Base-by-base conservation (phyloP, 1,140 invertebrate species). In the Caenorhabditis tropicalis region DNA sequence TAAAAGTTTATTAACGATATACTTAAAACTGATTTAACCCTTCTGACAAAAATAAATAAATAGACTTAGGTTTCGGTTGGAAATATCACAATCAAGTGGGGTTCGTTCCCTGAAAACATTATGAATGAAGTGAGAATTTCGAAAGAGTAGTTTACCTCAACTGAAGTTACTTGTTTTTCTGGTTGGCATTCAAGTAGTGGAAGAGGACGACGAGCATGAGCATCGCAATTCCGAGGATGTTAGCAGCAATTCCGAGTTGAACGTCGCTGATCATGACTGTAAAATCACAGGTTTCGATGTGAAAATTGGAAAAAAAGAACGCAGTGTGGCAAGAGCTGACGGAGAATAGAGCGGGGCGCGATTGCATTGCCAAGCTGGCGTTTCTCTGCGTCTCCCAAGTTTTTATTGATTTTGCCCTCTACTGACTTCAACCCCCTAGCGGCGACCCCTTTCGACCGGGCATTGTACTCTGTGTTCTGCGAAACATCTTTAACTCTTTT, bases 201-300 rank as follows among this genome's bases (percentile, higher is more conserved):
- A 88, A 91, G 74, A 91, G 79, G 80, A 91, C 88, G 43, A 91
- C 90, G 16, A 91, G 86, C 79, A 91, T 85, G 79, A 91, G 91
- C 49, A 91, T 91, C n/a, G 87, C 86, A 29, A 91, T 89, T 49
- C 90, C 90, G 46, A 91, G 85, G 19, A 91, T 89, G 79, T 91
- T 91, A 56, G 90, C 89, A 27, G 89, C 85, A 53, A 91, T 89
- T 53, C 89, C 89, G 49, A 91, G 88, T 86, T 91, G 90, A 79
- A 91, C 85, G 82, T 91, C 90, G 36, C 86, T 91, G 85, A 91
- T 91, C 90, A 91, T 91, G 33, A 21, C 84, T 58, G 19, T 36
- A 82, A 53, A 48, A 21, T 48, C 6, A 51, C 46, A 31, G 48
- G 19, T 31, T 31, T 27, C 10, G 21, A 46, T 49, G 43, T 21